Evolutionary conservation across 2,797 vertebrate genomes (phyloP), one percentile per base, ranked within the genome.

Genomic region (Pachyuromys duprasi): DNA sequence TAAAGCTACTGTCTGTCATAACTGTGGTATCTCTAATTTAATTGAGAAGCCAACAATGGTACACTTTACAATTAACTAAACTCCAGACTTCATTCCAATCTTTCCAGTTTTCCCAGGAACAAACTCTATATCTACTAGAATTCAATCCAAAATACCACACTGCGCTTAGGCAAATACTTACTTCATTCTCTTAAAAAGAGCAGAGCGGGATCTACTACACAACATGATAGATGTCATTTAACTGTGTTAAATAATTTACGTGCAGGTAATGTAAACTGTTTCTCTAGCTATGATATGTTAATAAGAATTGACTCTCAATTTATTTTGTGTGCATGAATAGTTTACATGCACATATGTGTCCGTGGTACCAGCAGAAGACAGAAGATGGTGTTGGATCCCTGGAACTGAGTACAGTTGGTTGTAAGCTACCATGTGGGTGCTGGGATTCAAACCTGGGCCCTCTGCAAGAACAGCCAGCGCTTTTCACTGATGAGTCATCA

Each of bases 31-130:
- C 24, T n/a, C 86, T 86, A 79, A 57, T 36, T 79, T 67, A 93
- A 67, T 57, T 57, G 33, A 57, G 65, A 93, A 75, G 80, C 12
- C 88, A 72, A 65, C 24, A 69, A 11, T 26, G 65, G 49, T 28
- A 15, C 26, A 81, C n/a, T 28, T 6, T 86, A 57, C 42, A 81
- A 79, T 93, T 75, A 90, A 91, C 39, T 13, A 69, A 96, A 86
- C n/a, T 89, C 42, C 18, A 86, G 39, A 86, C 42, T 70, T 76
- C 92, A 87, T 86, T 96, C 39, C 72, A 28, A 82, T 93, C 79
- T 87, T 82, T 36, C 69, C 62, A 74, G 22, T 86, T 94, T 96
- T 82, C 72, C 90, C 78, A 82, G 81, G 67, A 69, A 95, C 55
- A 31, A 65, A 22, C 31, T 78, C 90, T 96, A 90, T 62, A 28